Percentiles rank a stretch among this genome's conserved stretches.
These are phyloP conservation scores for Colinus virginianus DNA, from an alignment of 2,113 vertebrate genomes.

Conservation along the genomic window DNA sequence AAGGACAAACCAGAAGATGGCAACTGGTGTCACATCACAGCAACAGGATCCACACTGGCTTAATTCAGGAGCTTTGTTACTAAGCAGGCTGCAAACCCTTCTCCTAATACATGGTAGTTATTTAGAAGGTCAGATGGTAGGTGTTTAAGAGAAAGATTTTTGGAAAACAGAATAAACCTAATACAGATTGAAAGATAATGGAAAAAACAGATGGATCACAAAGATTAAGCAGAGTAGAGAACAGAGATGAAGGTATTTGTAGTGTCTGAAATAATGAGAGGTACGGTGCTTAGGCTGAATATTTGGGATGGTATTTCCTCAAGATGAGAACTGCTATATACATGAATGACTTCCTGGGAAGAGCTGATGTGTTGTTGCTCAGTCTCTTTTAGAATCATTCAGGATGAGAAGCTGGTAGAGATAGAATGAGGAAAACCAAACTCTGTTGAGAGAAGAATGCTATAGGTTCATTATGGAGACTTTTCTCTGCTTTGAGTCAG, in stretches of 20 bases:
- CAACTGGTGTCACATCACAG: rapidly evolving
- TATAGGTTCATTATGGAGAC: neutral
- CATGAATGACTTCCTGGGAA: neutral
- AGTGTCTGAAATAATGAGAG: neutral
- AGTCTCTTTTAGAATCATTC: neutral
- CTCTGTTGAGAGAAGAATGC: neutral
- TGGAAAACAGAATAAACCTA: neutral
- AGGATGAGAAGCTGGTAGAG: neutral
- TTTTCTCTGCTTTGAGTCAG: neutral
- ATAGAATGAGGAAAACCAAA: neutral
- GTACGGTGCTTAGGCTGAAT: neutral
- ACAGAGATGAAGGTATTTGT: neutral
- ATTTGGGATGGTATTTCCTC: neutral
- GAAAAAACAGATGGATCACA: neutral
- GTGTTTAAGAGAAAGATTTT: neutral
- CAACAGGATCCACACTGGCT: neutral
- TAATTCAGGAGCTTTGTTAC: neutral
- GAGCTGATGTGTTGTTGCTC: neutral
- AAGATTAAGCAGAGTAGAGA: neutral
- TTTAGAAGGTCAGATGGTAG: neutral
- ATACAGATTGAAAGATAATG: neutral
- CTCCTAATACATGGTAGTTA: rapidly evolving
- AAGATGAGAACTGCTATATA: neutral
- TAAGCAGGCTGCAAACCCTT: neutral
- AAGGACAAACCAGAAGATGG: neutral